Conservation (phyloP, 2,888 invertebrate genomes). For the Exocentrus adspersus region DNA sequence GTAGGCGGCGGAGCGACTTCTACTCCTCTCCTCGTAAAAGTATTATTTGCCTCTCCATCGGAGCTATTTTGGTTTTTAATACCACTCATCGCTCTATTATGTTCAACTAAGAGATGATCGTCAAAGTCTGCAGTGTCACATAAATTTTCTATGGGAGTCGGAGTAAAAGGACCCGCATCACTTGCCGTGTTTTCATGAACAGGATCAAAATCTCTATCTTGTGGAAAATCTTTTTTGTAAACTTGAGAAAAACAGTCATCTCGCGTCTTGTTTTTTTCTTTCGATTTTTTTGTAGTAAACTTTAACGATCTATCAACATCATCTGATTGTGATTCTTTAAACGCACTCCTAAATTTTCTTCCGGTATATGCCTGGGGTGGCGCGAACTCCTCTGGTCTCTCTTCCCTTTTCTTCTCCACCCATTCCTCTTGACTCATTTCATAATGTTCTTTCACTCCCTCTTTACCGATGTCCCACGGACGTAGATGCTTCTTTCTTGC, state of each 20-base stretch:
- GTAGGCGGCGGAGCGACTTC: constrained; percentile 75
- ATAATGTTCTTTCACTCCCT: constrained; percentile 66
- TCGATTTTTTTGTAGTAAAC: constrained; percentile 53
- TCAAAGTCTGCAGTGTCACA: constrained; percentile 44
- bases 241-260: no score
- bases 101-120: constrained; percentile 43
- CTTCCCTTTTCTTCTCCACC: constrained; percentile 77
- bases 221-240: constrained; percentile 40
- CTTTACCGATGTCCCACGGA: constrained; percentile 80
- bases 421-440: constrained; percentile 82
- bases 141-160: constrained; percentile 50
- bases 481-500: constrained; percentile 69
- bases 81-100: constrained; percentile 27
- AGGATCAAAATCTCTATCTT: constrained; percentile 32
- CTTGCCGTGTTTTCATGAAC: constrained; percentile 3
- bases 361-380: constrained; percentile 66
- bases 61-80: neutral
- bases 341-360: constrained; percentile 41
- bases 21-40: constrained; percentile 56
- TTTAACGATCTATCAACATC: constrained; percentile 50
- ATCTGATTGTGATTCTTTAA: constrained; percentile 15
- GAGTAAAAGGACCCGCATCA: constrained; percentile 39
- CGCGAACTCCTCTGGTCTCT: constrained; percentile 81
- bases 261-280: constrained; percentile 17
- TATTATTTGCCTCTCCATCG: neutral